Base-by-base conservation (phyloP, 1,140 invertebrate genomes). In the Rhyzopertha dominica region DNA sequence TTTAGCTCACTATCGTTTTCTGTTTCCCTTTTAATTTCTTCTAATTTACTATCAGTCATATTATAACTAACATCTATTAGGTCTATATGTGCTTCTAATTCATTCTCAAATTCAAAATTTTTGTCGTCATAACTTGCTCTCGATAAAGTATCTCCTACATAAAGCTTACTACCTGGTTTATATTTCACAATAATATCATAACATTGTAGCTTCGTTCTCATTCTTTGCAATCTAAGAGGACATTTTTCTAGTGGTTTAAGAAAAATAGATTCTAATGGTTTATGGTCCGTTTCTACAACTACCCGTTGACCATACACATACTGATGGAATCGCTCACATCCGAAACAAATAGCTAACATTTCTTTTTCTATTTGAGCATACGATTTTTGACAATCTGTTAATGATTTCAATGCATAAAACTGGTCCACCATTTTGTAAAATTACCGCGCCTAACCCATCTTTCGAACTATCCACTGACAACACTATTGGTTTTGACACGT, bases 331-430 rank as follows among this genome's bases (percentile, higher is more conserved):
- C 40, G 36, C 9, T 16, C n/a, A 12, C 31, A 20, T 12, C 53
- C 55, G 41, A 57, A 65, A 12, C 32, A 43, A 18, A 66, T 51
- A 19, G 53, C 53, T 5, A 63, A 41, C n/a, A 54, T 22, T 35
- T 54, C 43, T 22, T 58, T 58, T 46, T 53, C 46, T 23, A 56
- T 51, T 26, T 54, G 48, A 13, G 51, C 28, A 55, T 52, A 49
- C 52, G 51, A 47, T 69, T 66, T 49, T 71, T 70, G 53, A n/a
- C 50, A 47, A 25, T 54, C 39, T 8, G 51, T 68, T 10, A 74
- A 53, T n/a, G 58, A 48, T 49, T 59, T 53, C 4, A 63, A 68
- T 8, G 65, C 61, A 54, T 61, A 67, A 19, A 30, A 63, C 55
- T 7, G 65, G 63, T 39, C 45, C 43, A 28, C 51, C 42, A 30